Percentiles rank a stretch among this genome's conserved stretches.
These are phyloP conservation scores for Papilio gigon DNA, from an alignment of 2,888 invertebrate species.

Conservation along the genomic window DNA sequence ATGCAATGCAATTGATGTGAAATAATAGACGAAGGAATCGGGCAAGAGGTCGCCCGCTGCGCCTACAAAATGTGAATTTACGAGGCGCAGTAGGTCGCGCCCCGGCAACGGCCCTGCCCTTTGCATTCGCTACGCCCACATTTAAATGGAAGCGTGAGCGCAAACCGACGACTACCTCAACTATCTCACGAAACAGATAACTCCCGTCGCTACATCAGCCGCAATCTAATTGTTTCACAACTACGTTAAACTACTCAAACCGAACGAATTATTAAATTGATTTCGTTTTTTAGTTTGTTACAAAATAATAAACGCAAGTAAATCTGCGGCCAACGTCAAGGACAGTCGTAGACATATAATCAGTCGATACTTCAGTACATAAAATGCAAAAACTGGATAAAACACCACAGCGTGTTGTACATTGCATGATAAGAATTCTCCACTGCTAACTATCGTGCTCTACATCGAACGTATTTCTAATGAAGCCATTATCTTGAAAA, in stretches of 20 bases:
- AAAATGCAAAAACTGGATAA: background rate
- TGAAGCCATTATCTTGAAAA: constrained; percentile 21
- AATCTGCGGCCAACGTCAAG: background rate
- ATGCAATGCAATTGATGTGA: constrained; percentile 68
- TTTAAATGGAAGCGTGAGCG: constrained; percentile 64
- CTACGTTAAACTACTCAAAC: constrained; percentile 12
- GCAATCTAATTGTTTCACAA: constrained; percentile 15
- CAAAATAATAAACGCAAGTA: background rate
- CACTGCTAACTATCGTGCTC: constrained; percentile 4
- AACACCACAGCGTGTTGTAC: background rate
- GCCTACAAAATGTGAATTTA: constrained; percentile 74
- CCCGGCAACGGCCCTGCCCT: constrained; percentile 71
- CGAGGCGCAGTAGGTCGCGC: constrained; percentile 61
- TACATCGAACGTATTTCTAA: constrained; percentile 23
- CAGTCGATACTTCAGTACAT: background rate
- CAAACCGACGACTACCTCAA: constrained; percentile 36
- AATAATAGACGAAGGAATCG: constrained; percentile 69
- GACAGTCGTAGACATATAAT: background rate
- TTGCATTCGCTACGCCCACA: constrained; percentile 69
- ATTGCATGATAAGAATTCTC: constrained; percentile 14
- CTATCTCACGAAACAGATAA: constrained; percentile 36
- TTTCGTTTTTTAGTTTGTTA: no score
- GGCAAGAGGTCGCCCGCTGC: constrained; percentile 77
- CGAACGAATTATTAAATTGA: constrained; percentile 5
- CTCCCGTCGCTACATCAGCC: constrained; percentile 18